Base-by-base conservation (phyloP, 2,888 invertebrate genomes). In the Brachypterus glaber region DNA sequence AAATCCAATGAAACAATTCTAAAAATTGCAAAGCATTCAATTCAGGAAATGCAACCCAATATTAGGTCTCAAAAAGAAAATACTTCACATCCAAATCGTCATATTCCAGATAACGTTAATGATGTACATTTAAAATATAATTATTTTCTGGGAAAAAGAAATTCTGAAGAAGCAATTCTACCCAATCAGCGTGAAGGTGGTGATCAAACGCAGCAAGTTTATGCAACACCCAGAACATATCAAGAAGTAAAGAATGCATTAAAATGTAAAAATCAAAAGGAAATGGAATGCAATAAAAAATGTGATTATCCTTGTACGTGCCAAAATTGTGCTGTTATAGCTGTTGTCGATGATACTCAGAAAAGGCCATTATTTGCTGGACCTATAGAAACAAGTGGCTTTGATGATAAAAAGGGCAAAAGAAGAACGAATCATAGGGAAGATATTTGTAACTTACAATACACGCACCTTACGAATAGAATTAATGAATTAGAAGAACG, bases 311-410 rank as follows among this genome's bases (percentile, higher is more conserved):
- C 62, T 2, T 65, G 65, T 41, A 37, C 55, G 11, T 65, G 65
- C 39, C 58, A 60, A 43, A 62, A 64, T 41, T 65, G 65, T 40
- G 63, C 62, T 1, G 56, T 63, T 40, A 51, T 64, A 2, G 62
- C 62, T 3, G 50, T 64, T 3, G 41, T 65, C 16, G 50, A 55
- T 1, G 64, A 65, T 42, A 60, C 63, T 1, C 63, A 63, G 33
- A 64, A 64, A 37, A 50, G 53, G 13, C 64, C 64, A 0, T 54
- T 62, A 21, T 51, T 59, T 5, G 45, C 49, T 3, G 54, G 53
- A 39, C 17, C 35, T 7, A 33, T 29, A 11, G 33, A 39, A 33
- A 30, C 27, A 5, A 27, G 27, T 13, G 27, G 27, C 12, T 27
- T 27, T 13, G 27, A 27, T 9, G 27, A n/a, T n/a, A n/a, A n/a